Evolutionary conservation across 2,113 vertebrate species (phyloP).

Genomic region (Tachysurus fulvidraco): DNA sequence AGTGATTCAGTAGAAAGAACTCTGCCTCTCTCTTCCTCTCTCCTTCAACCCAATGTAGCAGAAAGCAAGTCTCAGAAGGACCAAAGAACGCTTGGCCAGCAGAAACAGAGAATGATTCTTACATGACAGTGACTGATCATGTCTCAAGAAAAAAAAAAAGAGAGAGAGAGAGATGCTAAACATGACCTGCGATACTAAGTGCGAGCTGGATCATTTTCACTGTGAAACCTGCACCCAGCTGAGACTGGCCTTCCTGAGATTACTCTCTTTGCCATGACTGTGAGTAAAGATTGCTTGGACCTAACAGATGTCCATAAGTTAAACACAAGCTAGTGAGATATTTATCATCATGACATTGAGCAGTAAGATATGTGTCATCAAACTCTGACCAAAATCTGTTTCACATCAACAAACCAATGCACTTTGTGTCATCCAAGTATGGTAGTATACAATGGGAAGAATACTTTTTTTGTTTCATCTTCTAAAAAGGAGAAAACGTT

Average conservation of each 20-base stretch:
- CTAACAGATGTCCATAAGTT: conserved; percentile 2
- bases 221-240: conserved; percentile 2
- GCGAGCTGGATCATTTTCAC: conserved; percentile 56
- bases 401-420: conserved; percentile 23
- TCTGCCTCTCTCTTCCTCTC: neutral
- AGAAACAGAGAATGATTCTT: conserved; percentile 53
- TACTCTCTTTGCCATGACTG: conserved; percentile 8
- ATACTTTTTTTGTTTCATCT: neutral
- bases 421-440: neutral
- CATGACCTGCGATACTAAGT: conserved; percentile 62
- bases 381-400: conserved; percentile 12
- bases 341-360: conserved; percentile 26
- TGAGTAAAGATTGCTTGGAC: conserved; percentile 9
- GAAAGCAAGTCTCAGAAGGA: conserved; percentile 56
- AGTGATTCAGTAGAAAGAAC: conserved; percentile 8
- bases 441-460: neutral
- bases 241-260: conserved; percentile 1
- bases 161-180: neutral
- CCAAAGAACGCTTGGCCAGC: conserved; percentile 64
- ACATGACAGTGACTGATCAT: conserved; percentile 71
- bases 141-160: conserved; percentile 54
- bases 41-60: neutral
- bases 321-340: neutral
- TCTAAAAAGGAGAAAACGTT: neutral
- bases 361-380: conserved; percentile 13